Percentiles rank a stretch among this genome's conserved stretches.
These are phyloP conservation scores for Pseudococcus longispinus DNA, from an alignment of 2,888 invertebrate species.

Conservation along the genomic window DNA sequence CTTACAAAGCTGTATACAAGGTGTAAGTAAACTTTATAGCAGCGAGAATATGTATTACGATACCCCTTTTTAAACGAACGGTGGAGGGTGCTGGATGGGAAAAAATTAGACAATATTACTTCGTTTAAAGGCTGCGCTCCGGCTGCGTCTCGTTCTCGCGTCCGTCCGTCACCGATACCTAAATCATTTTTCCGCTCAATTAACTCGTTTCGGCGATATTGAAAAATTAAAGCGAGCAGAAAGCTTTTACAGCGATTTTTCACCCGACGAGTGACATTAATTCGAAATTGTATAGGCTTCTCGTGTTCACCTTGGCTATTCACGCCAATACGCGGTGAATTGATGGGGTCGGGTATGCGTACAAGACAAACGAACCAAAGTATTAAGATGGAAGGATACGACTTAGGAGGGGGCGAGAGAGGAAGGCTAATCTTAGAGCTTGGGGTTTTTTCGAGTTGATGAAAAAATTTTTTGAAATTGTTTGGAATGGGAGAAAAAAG, in stretches of 20 bases:
- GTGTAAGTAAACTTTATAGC: background rate
- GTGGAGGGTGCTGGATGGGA: background rate
- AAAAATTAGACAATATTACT: conserved; percentile 31
- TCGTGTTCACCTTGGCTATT: conserved; percentile 23
- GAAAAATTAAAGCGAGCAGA: conserved; percentile 29
- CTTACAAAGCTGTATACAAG: background rate
- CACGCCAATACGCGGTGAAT: background rate
- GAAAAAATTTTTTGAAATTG: too few species aligned
- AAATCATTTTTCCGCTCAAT: conserved; percentile 44
- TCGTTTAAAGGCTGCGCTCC: background rate
- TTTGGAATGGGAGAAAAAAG: too few species aligned
- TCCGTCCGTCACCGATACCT: conserved; percentile 30
- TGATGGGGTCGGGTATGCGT: background rate
- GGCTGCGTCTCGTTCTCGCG: background rate
- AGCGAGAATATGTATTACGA: background rate
- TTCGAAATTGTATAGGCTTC: background rate
- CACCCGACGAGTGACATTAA: conserved; percentile 27
- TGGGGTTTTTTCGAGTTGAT: background rate
- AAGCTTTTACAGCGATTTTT: conserved; percentile 36
- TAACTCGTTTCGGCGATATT: conserved; percentile 30
- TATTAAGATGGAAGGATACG: background rate
- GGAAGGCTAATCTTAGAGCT: background rate
- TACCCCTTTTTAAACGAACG: background rate
- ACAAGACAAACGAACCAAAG: background rate
- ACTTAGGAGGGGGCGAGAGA: background rate